These are phyloP conservation scores for Kryphioiulus occultus DNA, from an alignment of 2,888 invertebrate genomes.

Conservation along the genomic window DNA sequence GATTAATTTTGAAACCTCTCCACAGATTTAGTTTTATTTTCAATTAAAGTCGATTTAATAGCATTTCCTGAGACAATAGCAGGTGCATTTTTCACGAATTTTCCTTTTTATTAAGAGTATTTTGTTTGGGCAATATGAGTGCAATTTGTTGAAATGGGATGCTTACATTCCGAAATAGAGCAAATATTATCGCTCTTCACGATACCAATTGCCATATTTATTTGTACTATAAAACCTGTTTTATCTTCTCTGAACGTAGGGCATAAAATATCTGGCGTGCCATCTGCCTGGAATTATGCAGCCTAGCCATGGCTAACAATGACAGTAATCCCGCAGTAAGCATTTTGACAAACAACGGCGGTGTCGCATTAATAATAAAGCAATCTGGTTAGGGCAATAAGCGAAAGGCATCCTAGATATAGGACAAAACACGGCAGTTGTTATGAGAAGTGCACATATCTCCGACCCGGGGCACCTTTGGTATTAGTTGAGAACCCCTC, in stretches of 20 bases:
- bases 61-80: not conserved
- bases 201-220: constrained; percentile 6
- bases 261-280: not conserved
- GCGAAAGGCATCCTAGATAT: not conserved
- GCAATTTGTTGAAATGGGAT: constrained; percentile 2
- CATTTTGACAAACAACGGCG: not conserved
- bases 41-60: not conserved
- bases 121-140: not conserved
- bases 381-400: not conserved
- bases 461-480: not conserved
- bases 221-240: constrained; percentile 10
- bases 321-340: not conserved
- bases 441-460: not conserved
- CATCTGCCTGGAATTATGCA: constrained; percentile 26
- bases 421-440: not conserved
- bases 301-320: not conserved
- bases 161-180: not conserved
- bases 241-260: not conserved
- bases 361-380: constrained; percentile 26
- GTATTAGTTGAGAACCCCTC: not conserved
- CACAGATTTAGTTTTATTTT: not conserved
- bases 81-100: not conserved
- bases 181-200: not conserved
- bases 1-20: not conserved
- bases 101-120: not conserved